Base-by-base conservation (phyloP, 2,888 invertebrate genomes). In the Amorpha juglandis region DNA sequence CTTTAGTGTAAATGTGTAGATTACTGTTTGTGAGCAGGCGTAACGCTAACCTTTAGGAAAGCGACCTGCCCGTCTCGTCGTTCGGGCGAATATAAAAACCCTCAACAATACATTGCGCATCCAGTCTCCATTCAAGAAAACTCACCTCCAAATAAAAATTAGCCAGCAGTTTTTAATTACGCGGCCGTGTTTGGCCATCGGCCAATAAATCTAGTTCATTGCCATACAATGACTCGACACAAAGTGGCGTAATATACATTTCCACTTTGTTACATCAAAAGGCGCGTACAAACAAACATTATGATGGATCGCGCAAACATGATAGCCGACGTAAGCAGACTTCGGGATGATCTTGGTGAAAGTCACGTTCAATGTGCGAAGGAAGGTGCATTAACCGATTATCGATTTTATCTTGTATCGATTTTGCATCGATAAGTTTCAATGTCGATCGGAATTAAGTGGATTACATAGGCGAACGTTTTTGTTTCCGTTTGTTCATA, bases 141-240 rank as follows among this genome's bases (percentile, higher is more conserved):
- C 50, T n/a, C n/a, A 21, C 50, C 16, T 45, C 45, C 45, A 45
- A 27, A 21, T 21, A 45, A 4, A 63, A 19, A 27, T 42, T 51
- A 42, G 52, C 53, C n/a, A 45, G 33, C 27, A 6, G 45, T 53
- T 52, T 52, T 63, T 63, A 64, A 53, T 53, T 48, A 63, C 64
- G 53, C 53, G 48, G 35, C 67, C 47, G 33, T 48, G 50, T 55
- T 42, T 65, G 67, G 67, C 62, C 33, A 62, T 42, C 50, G 52
- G 35, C 67, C 67, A 67, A 55, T 65, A 63, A 47, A 67, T 67
- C 48, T 67, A 65, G 67, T 66, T 66, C 62, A 66, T 53, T 53
- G 63, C 42, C 38, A 38, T 52, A 45, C 42, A 63, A 63, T 52
- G 62, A 50, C 62, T 62, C 65, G 14, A 38, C 58, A 42, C 65